Evolutionary conservation across 1,140 invertebrate species (phyloP), one percentile per base, ranked within the genome.

Genomic region (Frieseomelitta varia): DNA sequence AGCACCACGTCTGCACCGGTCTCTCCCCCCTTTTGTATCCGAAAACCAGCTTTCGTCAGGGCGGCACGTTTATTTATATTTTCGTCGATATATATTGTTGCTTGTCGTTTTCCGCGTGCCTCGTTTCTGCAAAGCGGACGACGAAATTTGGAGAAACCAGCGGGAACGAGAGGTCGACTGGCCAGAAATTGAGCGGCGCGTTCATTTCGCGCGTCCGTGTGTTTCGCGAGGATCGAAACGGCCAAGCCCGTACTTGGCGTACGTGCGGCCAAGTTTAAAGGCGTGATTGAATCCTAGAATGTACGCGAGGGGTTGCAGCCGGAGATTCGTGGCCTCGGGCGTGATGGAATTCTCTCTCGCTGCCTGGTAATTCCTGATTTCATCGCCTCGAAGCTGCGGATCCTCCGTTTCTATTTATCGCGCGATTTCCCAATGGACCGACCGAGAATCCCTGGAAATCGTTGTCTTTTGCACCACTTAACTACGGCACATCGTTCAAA

Each of bases 11-110:
- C 58, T 68, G n/a, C n/a, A n/a, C 55, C 78, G 55, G 34, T 58
- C 51, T 55, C 67, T 56, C 14, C 55, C 1, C 30, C 74, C 79
- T 19, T 8, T 34, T 24, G 24, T 19, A 19, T 47, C 24, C 24
- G 19, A 47, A n/a, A 24, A 17, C 11, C 51, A 77, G 55, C 81
- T 90, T 87, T 90, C 82, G 69, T 87, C 53, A 75, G 55, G 4
- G 21, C 72, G 65, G 14, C 11, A 68, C 88, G 11, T 55, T n/a
- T 90, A 91, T 91, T 91, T 91, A 90, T 91, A 89, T 75, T 67
- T 87, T 79, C 51, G 56, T 39, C 79, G 55, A 65, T 73, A 8
- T 47, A 47, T 47, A 47, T 39, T 55, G n/a, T 75, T 77, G 67
- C 79, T 87, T 84, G 65, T 58, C 63, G 71, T 84, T 79, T 19